These are phyloP conservation scores for Ectemnius cavifrons DNA, from an alignment of 2,888 invertebrate genomes.

Conservation along the genomic window DNA sequence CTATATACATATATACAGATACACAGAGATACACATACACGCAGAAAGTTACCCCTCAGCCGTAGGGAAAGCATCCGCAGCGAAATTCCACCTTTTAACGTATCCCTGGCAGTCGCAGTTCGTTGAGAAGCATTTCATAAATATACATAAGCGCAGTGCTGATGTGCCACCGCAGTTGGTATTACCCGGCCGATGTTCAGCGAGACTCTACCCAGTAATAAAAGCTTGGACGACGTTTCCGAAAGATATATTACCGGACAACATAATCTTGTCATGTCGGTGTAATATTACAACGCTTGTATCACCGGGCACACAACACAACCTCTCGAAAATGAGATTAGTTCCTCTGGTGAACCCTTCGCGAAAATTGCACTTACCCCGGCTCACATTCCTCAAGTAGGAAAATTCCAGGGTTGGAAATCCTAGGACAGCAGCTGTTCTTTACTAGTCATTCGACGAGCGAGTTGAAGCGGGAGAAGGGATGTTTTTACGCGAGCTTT, in stretches of 20 bases:
- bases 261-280: conserved; percentile 5
- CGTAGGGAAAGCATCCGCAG: too few relatives aligned
- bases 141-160: too few relatives aligned
- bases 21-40: conserved; percentile 18
- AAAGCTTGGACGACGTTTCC: background rate
- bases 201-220: background rate
- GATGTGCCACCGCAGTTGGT: too few relatives aligned
- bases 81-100: too few relatives aligned
- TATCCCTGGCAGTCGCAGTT: too few relatives aligned
- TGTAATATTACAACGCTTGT: background rate
- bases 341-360: background rate
- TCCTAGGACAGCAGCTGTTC: background rate
- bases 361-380: background rate
- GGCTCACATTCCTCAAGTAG: background rate
- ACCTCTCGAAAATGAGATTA: conserved; percentile 7
- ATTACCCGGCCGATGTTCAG: too few relatives aligned
- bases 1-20: too few relatives aligned
- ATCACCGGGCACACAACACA: background rate
- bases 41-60: conserved; percentile 6
- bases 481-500: conserved; percentile 1
- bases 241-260: conserved; percentile 4
- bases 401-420: background rate
- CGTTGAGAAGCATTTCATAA: too few relatives aligned
- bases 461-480: background rate
- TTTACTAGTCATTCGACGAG: background rate